These are phyloP conservation scores for Aspidoscelis tigris DNA, from an alignment of 2,113 vertebrate species.

Conservation along the genomic window DNA sequence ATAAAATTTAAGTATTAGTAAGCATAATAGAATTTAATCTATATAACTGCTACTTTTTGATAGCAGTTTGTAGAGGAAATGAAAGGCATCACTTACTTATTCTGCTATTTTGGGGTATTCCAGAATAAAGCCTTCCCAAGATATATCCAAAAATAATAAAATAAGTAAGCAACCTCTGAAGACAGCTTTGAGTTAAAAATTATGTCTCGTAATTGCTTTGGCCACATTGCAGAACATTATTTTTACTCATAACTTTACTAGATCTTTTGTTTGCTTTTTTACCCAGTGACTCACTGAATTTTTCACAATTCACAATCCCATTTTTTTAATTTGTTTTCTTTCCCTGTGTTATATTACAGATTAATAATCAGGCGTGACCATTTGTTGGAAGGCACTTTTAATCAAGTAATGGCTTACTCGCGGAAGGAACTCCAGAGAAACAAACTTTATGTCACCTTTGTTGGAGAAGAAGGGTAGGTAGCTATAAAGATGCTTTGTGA, in stretches of 20 bases:
- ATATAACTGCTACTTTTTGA: neutral
- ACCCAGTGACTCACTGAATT: neutral
- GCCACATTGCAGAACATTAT: neutral
- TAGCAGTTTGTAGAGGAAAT: neutral
- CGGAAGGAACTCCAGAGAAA: slow-evolving; percentile 98
- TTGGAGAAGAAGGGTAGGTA: slow-evolving; percentile 95
- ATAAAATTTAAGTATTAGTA: neutral
- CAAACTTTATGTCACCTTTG: slow-evolving; percentile 96
- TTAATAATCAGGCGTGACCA: slow-evolving; percentile 93
- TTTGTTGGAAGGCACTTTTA: slow-evolving; percentile 95
- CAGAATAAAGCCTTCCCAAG: too few species aligned
- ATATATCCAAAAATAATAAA: too few species aligned
- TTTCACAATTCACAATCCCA: neutral
- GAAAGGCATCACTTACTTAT: too few species aligned
- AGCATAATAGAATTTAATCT: neutral
- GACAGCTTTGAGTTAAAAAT: neutral
- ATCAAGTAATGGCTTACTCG: slow-evolving; percentile 97
- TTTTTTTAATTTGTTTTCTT: neutral
- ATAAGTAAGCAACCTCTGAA: too few species aligned
- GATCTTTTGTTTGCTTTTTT: slow-evolving; percentile 19
- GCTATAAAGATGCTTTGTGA: neutral
- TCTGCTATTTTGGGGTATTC: too few species aligned
- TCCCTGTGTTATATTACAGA: slow-evolving; percentile 72
- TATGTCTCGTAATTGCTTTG: neutral
- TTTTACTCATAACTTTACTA: neutral